Evolutionary conservation across 2,113 vertebrate genomes (phyloP).

Genomic region (Malurus melanocephalus): DNA sequence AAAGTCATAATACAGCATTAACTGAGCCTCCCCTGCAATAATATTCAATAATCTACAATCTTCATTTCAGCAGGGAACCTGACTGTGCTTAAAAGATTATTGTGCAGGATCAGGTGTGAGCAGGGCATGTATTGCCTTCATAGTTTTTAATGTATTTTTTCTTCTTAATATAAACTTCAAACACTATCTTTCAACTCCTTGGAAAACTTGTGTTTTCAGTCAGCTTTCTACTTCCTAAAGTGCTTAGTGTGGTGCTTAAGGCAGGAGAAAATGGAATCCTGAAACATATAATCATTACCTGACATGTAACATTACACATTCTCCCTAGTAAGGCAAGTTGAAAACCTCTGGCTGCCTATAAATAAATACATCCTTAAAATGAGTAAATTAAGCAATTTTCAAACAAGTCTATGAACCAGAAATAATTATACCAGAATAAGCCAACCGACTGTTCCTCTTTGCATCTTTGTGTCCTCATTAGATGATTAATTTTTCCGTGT

Average conservation of each 20-base stretch:
- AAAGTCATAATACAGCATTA: neutral
- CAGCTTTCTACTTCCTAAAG: neutral
- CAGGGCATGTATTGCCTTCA: rapidly evolving
- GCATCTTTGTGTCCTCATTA: neutral
- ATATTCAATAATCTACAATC: neutral
- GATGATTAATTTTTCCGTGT: neutral
- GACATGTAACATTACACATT: neutral
- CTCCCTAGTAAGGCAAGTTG: neutral
- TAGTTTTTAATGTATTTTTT: neutral
- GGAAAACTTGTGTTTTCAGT: neutral
- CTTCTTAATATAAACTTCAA: neutral
- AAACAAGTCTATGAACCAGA: neutral
- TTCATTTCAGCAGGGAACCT: neutral
- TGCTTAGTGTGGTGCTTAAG: neutral
- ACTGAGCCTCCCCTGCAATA: neutral
- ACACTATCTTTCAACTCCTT: neutral
- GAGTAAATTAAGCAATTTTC: neutral
- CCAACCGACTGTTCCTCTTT: neutral
- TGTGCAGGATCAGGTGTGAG: neutral
- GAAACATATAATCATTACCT: neutral
- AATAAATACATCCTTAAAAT: neutral
- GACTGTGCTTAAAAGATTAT: neutral
- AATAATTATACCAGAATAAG: neutral
- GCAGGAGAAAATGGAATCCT: neutral
- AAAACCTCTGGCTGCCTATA: neutral